Percentiles rank a stretch among this genome's conserved stretches.
Evolutionary conservation across 2,888 invertebrate genomes (phyloP).

Genomic region (Lomographa bimaculata): DNA sequence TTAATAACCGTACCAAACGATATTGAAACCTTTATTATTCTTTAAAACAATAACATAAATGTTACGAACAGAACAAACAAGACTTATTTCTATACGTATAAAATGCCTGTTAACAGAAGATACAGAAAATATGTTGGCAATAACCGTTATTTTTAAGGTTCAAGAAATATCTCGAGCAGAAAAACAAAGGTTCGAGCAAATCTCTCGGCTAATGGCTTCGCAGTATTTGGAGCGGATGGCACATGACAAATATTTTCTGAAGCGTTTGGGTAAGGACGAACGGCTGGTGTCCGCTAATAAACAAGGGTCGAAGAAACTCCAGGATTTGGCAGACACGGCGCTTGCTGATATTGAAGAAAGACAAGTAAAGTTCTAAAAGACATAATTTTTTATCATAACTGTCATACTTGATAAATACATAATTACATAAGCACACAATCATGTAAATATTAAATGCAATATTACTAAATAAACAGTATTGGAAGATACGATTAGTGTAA

Average conservation of each 20-base stretch:
- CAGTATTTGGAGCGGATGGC: slow-evolving; percentile 79
- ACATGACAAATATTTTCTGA: slow-evolving; percentile 76
- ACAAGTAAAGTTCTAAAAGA: no score
- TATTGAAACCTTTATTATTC: slow-evolving; percentile 17
- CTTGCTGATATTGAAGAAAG: slow-evolving; percentile 66
- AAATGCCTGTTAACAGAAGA: slow-evolving; percentile 20
- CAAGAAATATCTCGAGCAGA: slow-evolving; percentile 68
- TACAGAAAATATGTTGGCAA: slow-evolving; percentile 38
- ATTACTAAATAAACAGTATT: no score
- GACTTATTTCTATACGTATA: slow-evolving; percentile 8
- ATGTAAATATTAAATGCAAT: no score
- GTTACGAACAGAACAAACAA: slow-evolving; percentile 13
- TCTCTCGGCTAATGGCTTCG: slow-evolving; percentile 72
- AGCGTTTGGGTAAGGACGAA: slow-evolving; percentile 67
- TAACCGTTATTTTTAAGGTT: slow-evolving; percentile 51
- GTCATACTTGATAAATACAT: no score
- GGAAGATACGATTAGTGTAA: no score
- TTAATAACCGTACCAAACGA: slow-evolving; percentile 14
- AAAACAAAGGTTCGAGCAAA: slow-evolving; percentile 64
- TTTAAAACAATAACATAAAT: slow-evolving; percentile 10
- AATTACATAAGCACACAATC: no score
- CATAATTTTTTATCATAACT: no score
- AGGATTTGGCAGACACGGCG: slow-evolving; percentile 63
- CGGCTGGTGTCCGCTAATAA: slow-evolving; percentile 68
- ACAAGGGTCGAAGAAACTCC: slow-evolving; percentile 60